Conservation (phyloP, 2,888 invertebrate genomes). For the Latheticus oryzae region DNA sequence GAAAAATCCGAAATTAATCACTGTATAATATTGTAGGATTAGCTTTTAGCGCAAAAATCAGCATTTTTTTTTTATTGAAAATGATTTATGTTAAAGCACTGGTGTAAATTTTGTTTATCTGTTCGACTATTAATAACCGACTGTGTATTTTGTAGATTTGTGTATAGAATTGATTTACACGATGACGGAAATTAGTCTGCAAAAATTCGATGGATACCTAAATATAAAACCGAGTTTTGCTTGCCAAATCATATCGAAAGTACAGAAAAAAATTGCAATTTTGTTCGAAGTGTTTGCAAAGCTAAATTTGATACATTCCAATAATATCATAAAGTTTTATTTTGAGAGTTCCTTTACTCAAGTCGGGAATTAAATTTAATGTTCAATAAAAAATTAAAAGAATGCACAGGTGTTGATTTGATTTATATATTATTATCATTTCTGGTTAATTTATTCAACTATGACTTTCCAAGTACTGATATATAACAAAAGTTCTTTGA, state of each 20-base stretch:
- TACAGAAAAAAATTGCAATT: background rate
- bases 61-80: conserved; percentile 11
- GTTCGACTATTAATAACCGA: conserved; percentile 23
- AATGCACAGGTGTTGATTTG: too few species aligned
- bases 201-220: conserved; percentile 12
- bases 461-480: too few species aligned
- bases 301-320: conserved; percentile 22
- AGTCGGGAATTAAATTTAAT: too few species aligned
- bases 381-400: too few species aligned
- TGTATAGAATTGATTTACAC: conserved; percentile 29
- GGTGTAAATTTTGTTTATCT: conserved; percentile 13
- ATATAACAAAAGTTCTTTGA: too few species aligned
- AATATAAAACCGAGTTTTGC: conserved; percentile 6
- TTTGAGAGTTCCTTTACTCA: conserved; percentile 29
- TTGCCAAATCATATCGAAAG: conserved; percentile 10
- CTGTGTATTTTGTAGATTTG: conserved; percentile 13
- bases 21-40: too few species aligned
- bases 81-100: conserved; percentile 13
- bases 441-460: too few species aligned
- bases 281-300: conserved; percentile 5
- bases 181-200: conserved; percentile 22
- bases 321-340: conserved; percentile 28
- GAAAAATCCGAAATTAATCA: conserved; percentile 4
- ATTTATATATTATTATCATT: too few species aligned
- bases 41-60: too few species aligned